Base-by-base conservation (phyloP, 2,888 invertebrate species). In the Cryptops parisi region DNA sequence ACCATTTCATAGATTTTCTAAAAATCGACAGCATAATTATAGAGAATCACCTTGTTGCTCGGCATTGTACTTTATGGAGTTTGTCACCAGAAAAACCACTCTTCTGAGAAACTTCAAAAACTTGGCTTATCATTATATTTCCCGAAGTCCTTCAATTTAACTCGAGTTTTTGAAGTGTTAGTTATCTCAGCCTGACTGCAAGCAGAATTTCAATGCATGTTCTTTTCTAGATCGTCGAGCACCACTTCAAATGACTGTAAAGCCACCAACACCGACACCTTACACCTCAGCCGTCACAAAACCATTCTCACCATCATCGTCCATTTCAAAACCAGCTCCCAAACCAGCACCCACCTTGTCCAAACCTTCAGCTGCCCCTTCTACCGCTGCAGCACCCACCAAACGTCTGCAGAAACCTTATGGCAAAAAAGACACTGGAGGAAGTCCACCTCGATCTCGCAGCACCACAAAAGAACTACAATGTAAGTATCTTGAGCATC, bases 391-490 rank as follows among this genome's bases (percentile, higher is more conserved):
- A 62, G 51, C 58, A 6, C 40, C 52, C 19, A 51, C 63, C 27
- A 62, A 63, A 47, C 60, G 67, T 47, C 57, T 60, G 24, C 65
- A 64, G 53, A 68, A 67, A 55, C 65, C 66, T 63, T 84, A 84
- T 66, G 82, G 81, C 52, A 73, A 74, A 58, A 79, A 74, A 69
- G 71, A 77, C 9, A 26, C 52, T 1, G 85, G 85, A 61, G 85
- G 85, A 61, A 80, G 86, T 54, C 85, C 87, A 1, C 85, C 86
- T 2, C 75, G 90, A 68, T 90, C 90, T 26, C 78, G 90, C 62
- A 89, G 84, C 67, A 79, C 88, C 27, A 91, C 90, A 1, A 89
- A 89, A 72, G 90, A 91, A 73, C 72, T 91, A 60, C 80, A 84
- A 63, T 73, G 85, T 86, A 74, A 78, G 78, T 46, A n/a, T n/a